Percentiles rank a stretch among this genome's conserved stretches.
These are phyloP conservation scores for Silurus aristotelis DNA, from an alignment of 2,797 vertebrate genomes.

Conservation along the genomic window DNA sequence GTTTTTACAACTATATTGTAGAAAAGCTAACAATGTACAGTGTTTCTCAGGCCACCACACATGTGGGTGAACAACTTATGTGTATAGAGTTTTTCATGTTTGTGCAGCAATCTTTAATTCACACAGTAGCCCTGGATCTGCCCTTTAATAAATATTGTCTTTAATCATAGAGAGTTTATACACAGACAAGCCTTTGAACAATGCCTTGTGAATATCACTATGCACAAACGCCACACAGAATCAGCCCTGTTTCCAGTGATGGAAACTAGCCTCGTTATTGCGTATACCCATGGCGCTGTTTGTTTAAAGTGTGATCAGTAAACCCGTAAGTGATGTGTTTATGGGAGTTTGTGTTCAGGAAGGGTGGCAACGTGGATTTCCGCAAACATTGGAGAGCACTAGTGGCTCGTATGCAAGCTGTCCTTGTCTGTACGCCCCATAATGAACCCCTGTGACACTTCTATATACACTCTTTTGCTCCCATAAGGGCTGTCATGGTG, in stretches of 20 bases:
- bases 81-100: neutral
- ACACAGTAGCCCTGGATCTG: neutral
- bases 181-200: neutral
- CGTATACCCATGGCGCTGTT: slow-evolving; percentile 49
- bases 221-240: neutral
- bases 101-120: neutral
- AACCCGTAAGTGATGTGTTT: slow-evolving; percentile 64
- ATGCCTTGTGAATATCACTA: too few relatives aligned
- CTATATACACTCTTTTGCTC: slow-evolving; percentile 2
- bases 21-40: neutral
- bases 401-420: slow-evolving; percentile 60
- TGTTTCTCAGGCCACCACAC: neutral
- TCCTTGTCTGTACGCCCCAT: slow-evolving; percentile 63
- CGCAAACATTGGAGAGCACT: slow-evolving; percentile 65
- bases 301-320: slow-evolving; percentile 63
- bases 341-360: slow-evolving; percentile 65
- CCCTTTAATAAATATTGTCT: neutral
- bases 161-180: neutral
- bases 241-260: slow-evolving; percentile 3
- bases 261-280: neutral
- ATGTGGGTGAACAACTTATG: neutral
- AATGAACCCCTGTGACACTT: neutral
- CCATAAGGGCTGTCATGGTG: neutral
- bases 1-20: neutral
- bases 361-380: slow-evolving; percentile 72